Evolutionary conservation across 2,888 invertebrate species (phyloP).

Genomic region (Microctonus hyperodae): DNA sequence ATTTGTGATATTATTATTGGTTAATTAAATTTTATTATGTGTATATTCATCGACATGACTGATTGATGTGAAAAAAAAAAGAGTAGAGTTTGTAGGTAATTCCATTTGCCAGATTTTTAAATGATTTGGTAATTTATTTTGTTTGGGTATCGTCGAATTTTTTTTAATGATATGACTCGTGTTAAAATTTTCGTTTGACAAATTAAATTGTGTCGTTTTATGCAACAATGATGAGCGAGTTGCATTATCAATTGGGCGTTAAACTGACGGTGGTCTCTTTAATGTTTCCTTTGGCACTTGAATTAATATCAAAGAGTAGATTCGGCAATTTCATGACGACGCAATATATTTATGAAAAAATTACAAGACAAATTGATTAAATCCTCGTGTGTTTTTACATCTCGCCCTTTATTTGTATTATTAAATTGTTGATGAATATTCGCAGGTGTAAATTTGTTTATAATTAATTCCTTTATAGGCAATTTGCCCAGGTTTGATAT

Average conservation of each 20-base stretch:
- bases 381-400: background rate
- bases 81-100: no score
- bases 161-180: constrained; percentile 11
- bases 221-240: constrained; percentile 21
- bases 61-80: no score
- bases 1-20: constrained; percentile 58
- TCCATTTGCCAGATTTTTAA: background rate
- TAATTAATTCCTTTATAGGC: background rate
- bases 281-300: constrained; percentile 30
- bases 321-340: constrained; percentile 9
- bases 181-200: constrained; percentile 10
- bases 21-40: constrained; percentile 59
- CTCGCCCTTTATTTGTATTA: background rate
- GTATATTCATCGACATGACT: constrained; percentile 36
- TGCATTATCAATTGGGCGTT: constrained; percentile 23
- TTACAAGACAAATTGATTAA: background rate
- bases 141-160: background rate
- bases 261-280: constrained; percentile 17
- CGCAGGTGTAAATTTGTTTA: background rate
- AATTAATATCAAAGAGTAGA: constrained; percentile 10
- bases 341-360: background rate
- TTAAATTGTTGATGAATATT: background rate
- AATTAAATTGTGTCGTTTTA: constrained; percentile 11
- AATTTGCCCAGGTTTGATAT: constrained; percentile 1
- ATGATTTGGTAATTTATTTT: background rate